Evolutionary conservation across 2,113 vertebrate species (phyloP).

Genomic region (Kryptolebias marmoratus): DNA sequence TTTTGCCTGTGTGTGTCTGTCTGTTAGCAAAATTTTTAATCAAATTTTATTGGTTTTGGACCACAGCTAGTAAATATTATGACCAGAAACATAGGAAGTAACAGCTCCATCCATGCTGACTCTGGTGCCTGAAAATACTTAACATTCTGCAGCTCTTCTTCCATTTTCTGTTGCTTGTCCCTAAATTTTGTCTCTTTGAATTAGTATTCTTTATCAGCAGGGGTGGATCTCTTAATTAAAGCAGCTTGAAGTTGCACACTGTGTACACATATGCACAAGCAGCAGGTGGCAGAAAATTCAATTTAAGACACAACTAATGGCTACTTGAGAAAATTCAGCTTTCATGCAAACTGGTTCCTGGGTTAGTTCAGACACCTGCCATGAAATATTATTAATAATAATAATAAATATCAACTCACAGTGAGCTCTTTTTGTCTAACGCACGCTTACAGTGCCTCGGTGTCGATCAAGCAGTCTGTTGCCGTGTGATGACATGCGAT

Average conservation of each 20-base stretch:
- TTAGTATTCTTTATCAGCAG: conserved; percentile 20
- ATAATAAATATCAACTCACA: conserved; percentile 10
- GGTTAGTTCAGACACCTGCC: conserved; percentile 7
- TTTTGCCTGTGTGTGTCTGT: too few relatives aligned
- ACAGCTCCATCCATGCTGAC: conserved; percentile 32
- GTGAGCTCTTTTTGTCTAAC: conserved; percentile 15
- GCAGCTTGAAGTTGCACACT: conserved; percentile 5
- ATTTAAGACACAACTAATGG: conserved; percentile 11
- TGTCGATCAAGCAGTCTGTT: conserved; percentile 4
- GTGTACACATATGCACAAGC: background rate
- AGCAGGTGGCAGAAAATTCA: background rate
- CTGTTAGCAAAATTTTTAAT: too few relatives aligned
- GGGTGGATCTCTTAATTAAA: conserved; percentile 16
- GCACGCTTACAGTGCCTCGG: conserved; percentile 47
- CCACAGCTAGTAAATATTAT: too few relatives aligned
- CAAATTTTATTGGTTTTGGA: too few relatives aligned
- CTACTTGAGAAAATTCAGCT: background rate
- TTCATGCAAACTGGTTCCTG: background rate
- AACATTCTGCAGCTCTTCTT: background rate
- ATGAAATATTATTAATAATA: conserved; percentile 12
- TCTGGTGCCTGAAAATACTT: conserved; percentile 34
- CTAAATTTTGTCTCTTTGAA: conserved; percentile 1
- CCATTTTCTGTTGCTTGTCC: conserved; percentile 3
- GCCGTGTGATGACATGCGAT: conserved; percentile 33
- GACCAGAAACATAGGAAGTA: conserved; percentile 5